A percentile compares a stretch with the other conserved stretches of the same genome.
Evolutionary conservation across 2,797 vertebrate species (phyloP).

Genomic region (Mormyrus hasselquistii): DNA sequence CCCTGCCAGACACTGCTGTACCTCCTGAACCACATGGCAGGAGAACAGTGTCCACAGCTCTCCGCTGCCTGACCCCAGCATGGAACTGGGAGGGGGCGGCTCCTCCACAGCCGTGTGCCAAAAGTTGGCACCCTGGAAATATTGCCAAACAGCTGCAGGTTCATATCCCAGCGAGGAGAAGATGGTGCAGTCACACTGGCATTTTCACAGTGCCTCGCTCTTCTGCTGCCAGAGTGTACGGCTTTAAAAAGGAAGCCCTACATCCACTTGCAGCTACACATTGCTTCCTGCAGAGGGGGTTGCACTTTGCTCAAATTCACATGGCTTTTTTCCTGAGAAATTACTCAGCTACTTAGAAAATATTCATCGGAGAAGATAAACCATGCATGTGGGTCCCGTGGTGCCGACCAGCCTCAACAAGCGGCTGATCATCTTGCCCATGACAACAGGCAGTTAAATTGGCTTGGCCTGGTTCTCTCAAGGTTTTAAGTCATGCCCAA

Average conservation of each 20-base stretch:
- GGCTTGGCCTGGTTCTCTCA: neutral
- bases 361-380: conserved; percentile 27
- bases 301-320: neutral
- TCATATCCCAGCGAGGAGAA: neutral
- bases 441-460: conserved; percentile 18
- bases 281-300: conserved; percentile 57
- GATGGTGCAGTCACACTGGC: neutral
- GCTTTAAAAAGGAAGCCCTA: neutral
- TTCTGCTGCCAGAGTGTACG: neutral
- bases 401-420: conserved; percentile 40
- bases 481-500: conserved; percentile 9
- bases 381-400: conserved; percentile 47
- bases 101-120: neutral
- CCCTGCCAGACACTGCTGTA: neutral
- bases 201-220: neutral
- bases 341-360: conserved; percentile 60
- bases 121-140: neutral
- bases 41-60: neutral
- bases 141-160: conserved; percentile 3
- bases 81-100: neutral
- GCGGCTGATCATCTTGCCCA: neutral
- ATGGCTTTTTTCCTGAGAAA: conserved; percentile 48
- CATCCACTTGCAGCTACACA: conserved; percentile 46
- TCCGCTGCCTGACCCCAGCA: neutral
- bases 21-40: neutral